Evolutionary conservation across 2,797 vertebrate species (phyloP).

Genomic region (Sardinella longiceps): DNA sequence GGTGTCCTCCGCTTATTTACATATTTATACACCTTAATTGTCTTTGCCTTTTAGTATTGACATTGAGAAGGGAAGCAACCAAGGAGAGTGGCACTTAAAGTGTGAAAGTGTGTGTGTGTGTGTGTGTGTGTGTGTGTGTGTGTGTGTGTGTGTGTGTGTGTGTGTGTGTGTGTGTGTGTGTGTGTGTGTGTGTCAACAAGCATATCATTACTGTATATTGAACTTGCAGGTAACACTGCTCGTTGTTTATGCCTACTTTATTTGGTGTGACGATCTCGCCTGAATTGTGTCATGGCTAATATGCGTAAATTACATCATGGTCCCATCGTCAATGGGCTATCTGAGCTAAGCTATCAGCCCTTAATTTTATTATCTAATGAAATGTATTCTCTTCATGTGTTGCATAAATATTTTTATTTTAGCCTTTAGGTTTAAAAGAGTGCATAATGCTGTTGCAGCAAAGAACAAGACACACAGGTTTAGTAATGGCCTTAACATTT

Average conservation of each 20-base stretch:
- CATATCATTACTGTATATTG: constrained; percentile 3
- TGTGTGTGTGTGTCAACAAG: neutral
- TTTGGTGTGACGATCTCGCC: neutral
- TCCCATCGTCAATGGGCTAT: neutral
- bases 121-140: constrained; percentile 16
- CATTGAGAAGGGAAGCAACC: constrained; percentile 68
- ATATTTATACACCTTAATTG: constrained; percentile 83
- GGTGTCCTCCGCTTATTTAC: constrained; percentile 78
- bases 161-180: constrained; percentile 19
- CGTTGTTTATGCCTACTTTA: neutral
- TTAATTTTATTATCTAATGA: neutral
- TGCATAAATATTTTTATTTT: neutral
- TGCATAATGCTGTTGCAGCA: neutral
- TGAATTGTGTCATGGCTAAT: neutral
- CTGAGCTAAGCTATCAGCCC: neutral
- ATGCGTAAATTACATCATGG: neutral
- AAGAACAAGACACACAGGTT: neutral
- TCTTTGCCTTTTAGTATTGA: constrained; percentile 75
- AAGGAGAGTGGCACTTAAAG: constrained; percentile 35
- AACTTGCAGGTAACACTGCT: neutral
- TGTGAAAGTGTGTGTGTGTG: constrained; percentile 12
- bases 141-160: constrained; percentile 15
- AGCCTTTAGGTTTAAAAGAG: neutral
- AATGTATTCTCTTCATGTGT: neutral
- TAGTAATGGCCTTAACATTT: neutral